Base-by-base conservation (phyloP, 2,113 vertebrate species). In the Semicossyphus pulcher region DNA sequence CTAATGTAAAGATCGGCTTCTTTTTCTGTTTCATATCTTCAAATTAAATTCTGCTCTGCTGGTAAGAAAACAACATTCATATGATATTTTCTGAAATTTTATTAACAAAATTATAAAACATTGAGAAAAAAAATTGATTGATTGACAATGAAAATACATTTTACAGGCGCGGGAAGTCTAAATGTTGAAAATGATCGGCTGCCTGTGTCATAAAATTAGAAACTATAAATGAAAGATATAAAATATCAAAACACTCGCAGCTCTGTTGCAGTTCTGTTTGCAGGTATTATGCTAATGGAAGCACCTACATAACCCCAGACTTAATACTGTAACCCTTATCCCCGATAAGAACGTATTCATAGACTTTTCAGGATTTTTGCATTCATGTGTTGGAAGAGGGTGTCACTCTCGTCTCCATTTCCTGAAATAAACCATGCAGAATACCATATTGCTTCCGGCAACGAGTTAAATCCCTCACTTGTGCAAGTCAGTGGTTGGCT, bases 401-500 rank as follows among this genome's bases (percentile, higher is more conserved):
- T 59, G 67, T 59, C 48, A 57, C 49, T 65, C 65, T 21, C 14
- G 20, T 66, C 56, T 76, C 53, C 32, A 12, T 76, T 87, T 80
- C 70, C 78, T 67, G 32, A 78, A 80, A 83, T 80, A 81, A 80
- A 79, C 64, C 67, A 72, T 37, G 79, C 36, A 63, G 39, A 54
- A 66, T 57, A 71, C 77, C 51, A 65, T 25, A 76, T 49, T 57
- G 78, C 86, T 69, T 78, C 59, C 29, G 64, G 85, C 67, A 80
- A 58, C n/a, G 44, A 72, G 81, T 76, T 63, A 81, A 87, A 90
- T 77, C 59, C 63, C 66, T 81, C 75, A 84, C 81, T 88, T 78
- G 76, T 68, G 75, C 59, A 84, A 76, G 80, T 79, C 63, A 61
- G 70, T 86, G 44, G 70, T 82, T 87, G 86, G 87, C 88, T 81